Conservation (phyloP, 2,888 invertebrate genomes). For the Acleris sparsana region DNA sequence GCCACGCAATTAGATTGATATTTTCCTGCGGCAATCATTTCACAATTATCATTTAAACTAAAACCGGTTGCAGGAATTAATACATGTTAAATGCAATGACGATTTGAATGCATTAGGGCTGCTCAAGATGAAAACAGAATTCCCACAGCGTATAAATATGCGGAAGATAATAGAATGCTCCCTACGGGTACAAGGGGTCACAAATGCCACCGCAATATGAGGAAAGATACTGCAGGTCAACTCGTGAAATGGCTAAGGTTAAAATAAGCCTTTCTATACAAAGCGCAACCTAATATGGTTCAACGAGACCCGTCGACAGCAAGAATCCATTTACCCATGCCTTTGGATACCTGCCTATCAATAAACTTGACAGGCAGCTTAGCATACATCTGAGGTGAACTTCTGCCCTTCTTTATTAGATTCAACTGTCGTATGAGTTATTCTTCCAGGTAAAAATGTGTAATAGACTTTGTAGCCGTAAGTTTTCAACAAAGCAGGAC, state of each 20-base stretch:
- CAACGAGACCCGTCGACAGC: constrained; percentile 29
- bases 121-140: neutral
- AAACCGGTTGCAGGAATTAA: constrained; percentile 3
- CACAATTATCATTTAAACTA: constrained; percentile 14
- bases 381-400: too few species aligned
- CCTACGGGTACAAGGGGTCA: constrained; percentile 13
- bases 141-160: neutral
- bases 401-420: too few species aligned
- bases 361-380: too few species aligned
- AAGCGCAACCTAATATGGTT: constrained; percentile 41
- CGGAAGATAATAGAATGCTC: constrained; percentile 10
- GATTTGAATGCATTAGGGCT: neutral
- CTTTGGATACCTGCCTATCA: too few species aligned
- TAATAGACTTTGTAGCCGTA: too few species aligned
- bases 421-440: too few species aligned
- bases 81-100: neutral
- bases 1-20: neutral
- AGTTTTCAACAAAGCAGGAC: too few species aligned
- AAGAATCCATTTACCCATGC: too few species aligned
- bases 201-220: constrained; percentile 21
- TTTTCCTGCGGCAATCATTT: constrained; percentile 15
- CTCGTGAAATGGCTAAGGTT: constrained; percentile 55
- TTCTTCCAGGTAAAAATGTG: too few species aligned
- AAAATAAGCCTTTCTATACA: constrained; percentile 50
- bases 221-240: constrained; percentile 48